Evolutionary conservation across 2,113 vertebrate genomes (phyloP).

Genomic region (Toxotes chatareus): DNA sequence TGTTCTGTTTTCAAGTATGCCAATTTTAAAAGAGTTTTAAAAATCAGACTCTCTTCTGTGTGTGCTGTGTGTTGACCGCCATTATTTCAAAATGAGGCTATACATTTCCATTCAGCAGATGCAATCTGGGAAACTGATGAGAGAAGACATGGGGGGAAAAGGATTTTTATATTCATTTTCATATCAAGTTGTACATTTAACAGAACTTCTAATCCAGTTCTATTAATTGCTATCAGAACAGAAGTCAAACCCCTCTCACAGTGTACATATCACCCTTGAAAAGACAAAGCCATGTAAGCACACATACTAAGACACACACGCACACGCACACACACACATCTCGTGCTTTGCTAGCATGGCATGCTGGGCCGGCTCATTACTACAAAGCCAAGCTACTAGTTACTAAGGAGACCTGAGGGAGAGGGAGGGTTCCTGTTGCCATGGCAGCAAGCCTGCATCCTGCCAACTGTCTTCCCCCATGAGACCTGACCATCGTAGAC

Average conservation of each 20-base stretch:
- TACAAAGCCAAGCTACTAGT: constrained; percentile 87
- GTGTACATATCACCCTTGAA: constrained; percentile 38
- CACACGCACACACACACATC: constrained; percentile 59
- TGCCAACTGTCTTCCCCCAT: constrained; percentile 84
- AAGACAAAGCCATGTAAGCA: constrained; percentile 54
- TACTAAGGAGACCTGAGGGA: constrained; percentile 88
- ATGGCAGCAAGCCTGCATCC: constrained; percentile 86
- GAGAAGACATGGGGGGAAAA: neutral
- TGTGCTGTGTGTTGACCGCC: constrained; percentile 11
- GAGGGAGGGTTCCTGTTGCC: constrained; percentile 87
- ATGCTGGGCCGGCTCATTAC: constrained; percentile 85
- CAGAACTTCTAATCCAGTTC: constrained; percentile 25
- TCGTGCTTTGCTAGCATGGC: constrained; percentile 73
- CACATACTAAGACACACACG: constrained; percentile 44
- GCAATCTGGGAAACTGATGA: constrained; percentile 2
- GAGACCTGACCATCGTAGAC: constrained; percentile 84
- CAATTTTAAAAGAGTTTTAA: neutral
- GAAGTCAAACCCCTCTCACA: constrained; percentile 35
- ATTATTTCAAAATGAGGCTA: neutral
- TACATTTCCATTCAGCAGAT: neutral
- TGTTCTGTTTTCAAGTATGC: constrained; percentile 35
- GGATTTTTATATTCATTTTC: neutral
- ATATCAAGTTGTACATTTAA: neutral
- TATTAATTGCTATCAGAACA: constrained; percentile 44
- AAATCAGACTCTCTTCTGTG: neutral